Percentiles rank a stretch among this genome's conserved stretches.
These are phyloP conservation scores for Gopherus evgoodei DNA, from an alignment of 2,113 vertebrate species.

Conservation along the genomic window DNA sequence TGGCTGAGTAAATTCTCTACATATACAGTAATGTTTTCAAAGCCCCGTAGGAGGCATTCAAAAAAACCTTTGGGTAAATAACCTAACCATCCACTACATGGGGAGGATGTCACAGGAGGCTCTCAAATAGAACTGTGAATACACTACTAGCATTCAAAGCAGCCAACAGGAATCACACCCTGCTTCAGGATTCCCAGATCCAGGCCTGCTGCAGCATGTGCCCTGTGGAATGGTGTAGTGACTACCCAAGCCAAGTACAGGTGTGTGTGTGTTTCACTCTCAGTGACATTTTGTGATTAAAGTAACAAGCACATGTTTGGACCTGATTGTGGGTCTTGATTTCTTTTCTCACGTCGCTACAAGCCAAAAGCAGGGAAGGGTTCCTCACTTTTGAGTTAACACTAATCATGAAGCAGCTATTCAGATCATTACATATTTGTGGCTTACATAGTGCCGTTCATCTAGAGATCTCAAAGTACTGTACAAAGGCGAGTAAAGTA, in stretches of 20 bases:
- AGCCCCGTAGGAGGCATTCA: accelerated
- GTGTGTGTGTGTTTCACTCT: not conserved
- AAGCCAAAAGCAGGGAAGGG: not conserved
- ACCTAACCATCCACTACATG: not conserved
- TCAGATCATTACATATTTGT: not conserved
- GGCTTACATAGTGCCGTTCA: not conserved
- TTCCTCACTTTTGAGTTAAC: not conserved
- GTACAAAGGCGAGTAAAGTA: not conserved
- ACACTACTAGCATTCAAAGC: not conserved
- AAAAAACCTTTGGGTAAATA: not conserved
- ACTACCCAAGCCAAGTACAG: not conserved
- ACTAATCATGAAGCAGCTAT: not conserved
- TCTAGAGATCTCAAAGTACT: not conserved
- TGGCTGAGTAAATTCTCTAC: not conserved
- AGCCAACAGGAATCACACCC: not conserved
- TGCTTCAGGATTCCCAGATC: not conserved
- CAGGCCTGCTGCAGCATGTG: not conserved
- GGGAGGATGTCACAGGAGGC: not conserved
- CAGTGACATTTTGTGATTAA: not conserved
- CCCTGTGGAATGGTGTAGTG: not conserved
- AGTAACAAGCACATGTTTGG: not conserved
- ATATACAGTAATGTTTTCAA: not conserved
- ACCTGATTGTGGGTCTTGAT: not conserved
- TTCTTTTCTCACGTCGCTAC: not conserved
- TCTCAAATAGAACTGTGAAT: not conserved